Evolutionary conservation across 1,140 invertebrate genomes (phyloP).

Genomic region (Dinoponera quadriceps): DNA sequence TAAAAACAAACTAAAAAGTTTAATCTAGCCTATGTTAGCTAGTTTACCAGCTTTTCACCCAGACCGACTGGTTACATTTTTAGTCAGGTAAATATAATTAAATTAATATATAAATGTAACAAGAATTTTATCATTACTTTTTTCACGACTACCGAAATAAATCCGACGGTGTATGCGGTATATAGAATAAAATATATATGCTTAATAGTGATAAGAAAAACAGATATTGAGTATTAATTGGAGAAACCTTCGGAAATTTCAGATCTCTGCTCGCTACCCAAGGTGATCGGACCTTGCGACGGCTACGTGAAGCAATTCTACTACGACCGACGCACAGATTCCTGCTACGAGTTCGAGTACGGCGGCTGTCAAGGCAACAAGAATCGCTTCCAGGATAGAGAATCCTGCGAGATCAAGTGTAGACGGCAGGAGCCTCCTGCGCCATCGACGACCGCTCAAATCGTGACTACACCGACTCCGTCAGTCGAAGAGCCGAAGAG

Average conservation of each 20-base stretch:
- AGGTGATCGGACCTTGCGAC: constrained; percentile 91
- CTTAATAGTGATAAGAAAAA: background rate
- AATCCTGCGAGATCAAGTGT: constrained; percentile 84
- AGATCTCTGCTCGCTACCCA: constrained; percentile 91
- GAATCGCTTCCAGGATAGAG: constrained; percentile 87
- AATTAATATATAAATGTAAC: no score
- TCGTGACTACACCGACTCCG: background rate
- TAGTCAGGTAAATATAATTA: no score
- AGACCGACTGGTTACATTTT: no score
- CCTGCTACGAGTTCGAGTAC: constrained; percentile 90
- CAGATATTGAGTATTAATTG: background rate
- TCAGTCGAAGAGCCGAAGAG: constrained; percentile 66
- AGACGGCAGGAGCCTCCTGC: constrained; percentile 63
- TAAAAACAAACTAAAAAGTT: no score
- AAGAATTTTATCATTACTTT: no score
- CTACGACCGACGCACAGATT: constrained; percentile 89
- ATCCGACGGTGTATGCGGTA: no score
- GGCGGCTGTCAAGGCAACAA: constrained; percentile 90
- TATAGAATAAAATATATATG: no score
- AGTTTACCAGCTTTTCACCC: no score
- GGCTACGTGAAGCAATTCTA: constrained; percentile 90
- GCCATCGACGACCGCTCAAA: constrained; percentile 13
- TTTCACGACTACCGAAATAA: no score
- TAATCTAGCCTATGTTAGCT: no score
- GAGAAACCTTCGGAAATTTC: constrained; percentile 54